These are phyloP conservation scores for Dendrolimus houi DNA, from an alignment of 2,888 invertebrate species.

Conservation along the genomic window DNA sequence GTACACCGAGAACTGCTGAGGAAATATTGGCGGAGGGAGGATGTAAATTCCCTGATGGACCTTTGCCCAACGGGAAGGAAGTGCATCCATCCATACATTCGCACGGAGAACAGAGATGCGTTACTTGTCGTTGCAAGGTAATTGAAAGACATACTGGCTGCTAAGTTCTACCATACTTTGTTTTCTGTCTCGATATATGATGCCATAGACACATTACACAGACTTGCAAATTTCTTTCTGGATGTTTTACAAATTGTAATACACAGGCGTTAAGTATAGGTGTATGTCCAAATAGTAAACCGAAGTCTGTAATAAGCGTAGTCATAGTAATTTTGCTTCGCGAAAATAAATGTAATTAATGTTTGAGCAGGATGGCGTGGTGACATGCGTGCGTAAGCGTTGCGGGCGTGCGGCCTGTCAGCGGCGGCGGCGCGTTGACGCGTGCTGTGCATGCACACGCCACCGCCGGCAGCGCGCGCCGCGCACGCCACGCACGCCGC, in stretches of 20 bases:
- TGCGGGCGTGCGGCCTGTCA: constrained; percentile 84
- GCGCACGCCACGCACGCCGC: constrained; percentile 23
- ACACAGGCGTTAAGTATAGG: too few relatives aligned
- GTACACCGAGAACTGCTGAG: constrained; percentile 74
- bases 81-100: constrained; percentile 93
- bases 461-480: constrained; percentile 66
- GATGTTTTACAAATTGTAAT: too few relatives aligned
- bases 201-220: too few relatives aligned
- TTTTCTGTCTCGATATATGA: too few relatives aligned
- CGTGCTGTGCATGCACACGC: constrained; percentile 78
- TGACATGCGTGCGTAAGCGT: constrained; percentile 87
- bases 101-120: constrained; percentile 91
- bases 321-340: too few relatives aligned
- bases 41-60: constrained; percentile 85
- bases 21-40: constrained; percentile 87
- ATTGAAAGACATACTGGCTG: not conserved
- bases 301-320: too few relatives aligned
- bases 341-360: too few relatives aligned
- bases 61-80: constrained; percentile 84
- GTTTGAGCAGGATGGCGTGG: constrained; percentile 82
- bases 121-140: constrained; percentile 94
- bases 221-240: too few relatives aligned
- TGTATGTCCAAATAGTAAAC: too few relatives aligned
- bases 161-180: too few relatives aligned
- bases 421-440: constrained; percentile 68